These are phyloP conservation scores for Lasiommata megera DNA, from an alignment of 2,888 invertebrate genomes.

Conservation along the genomic window DNA sequence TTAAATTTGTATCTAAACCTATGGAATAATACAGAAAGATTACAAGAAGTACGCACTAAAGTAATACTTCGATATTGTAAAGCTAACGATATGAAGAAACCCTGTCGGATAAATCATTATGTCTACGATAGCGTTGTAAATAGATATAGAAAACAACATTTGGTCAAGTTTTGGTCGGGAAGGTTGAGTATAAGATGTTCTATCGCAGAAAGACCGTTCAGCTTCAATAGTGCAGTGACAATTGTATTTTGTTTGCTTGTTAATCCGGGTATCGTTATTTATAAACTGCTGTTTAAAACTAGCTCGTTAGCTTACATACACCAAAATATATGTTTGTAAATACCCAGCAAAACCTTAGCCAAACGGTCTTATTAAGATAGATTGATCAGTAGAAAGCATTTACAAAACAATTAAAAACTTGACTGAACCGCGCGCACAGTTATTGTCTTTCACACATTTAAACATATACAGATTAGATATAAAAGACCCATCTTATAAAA, in stretches of 20 bases:
- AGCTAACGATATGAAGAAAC: slow-evolving; percentile 81
- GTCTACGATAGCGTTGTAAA: slow-evolving; percentile 63
- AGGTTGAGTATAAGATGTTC: slow-evolving; percentile 47
- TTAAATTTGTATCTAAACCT: slow-evolving; percentile 56
- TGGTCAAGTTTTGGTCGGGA: slow-evolving; percentile 66
- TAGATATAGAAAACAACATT: slow-evolving; percentile 64
- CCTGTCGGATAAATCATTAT: slow-evolving; percentile 76
- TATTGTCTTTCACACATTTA: slow-evolving; percentile 58
- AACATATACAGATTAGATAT: slow-evolving; percentile 37
- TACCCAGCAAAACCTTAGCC: background rate
- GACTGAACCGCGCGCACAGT: slow-evolving; percentile 59
- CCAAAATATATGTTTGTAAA: too few species aligned
- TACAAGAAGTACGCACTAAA: slow-evolving; percentile 61
- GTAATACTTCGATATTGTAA: slow-evolving; percentile 76
- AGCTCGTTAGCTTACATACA: too few species aligned
- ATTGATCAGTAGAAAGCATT: slow-evolving; percentile 54
- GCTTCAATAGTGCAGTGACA: background rate
- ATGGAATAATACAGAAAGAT: slow-evolving; percentile 71
- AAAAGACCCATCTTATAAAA: slow-evolving; percentile 66
- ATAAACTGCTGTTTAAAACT: too few species aligned
- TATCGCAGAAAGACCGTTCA: background rate
- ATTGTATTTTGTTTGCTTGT: too few species aligned
- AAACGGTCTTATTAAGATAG: background rate
- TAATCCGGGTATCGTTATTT: too few species aligned
- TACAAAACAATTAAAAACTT: slow-evolving; percentile 55